Evolutionary conservation across 2,113 vertebrate genomes (phyloP).

Genomic region (Corvus cornix): DNA sequence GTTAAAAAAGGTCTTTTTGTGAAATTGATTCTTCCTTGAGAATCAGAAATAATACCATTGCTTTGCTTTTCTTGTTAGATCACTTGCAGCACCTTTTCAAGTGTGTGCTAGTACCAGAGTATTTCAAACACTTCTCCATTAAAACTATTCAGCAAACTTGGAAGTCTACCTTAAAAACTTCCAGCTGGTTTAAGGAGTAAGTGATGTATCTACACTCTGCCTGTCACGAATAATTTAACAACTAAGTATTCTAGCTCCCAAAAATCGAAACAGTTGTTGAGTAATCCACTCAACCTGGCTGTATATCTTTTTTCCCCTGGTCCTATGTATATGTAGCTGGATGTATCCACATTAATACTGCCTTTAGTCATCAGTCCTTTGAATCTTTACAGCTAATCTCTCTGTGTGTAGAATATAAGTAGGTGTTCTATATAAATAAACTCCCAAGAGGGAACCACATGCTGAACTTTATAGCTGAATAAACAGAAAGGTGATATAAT

Average conservation of each 20-base stretch:
- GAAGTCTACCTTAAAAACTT: neutral
- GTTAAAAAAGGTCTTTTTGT: neutral
- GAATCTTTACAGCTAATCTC: neutral
- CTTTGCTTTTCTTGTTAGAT: neutral
- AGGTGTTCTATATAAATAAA: neutral
- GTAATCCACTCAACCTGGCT: neutral
- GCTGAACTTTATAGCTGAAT: constrained; percentile 40
- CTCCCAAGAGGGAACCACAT: neutral
- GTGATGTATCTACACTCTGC: neutral
- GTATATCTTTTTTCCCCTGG: neutral
- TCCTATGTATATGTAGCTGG: neutral
- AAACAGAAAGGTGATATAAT: constrained; percentile 17
- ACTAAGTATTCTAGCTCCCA: neutral
- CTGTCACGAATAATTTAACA: neutral
- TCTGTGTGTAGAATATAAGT: neutral
- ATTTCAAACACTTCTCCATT: neutral
- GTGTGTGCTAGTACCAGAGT: neutral
- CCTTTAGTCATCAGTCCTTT: neutral
- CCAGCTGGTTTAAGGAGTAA: neutral
- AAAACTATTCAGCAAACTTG: neutral
- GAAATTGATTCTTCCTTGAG: neutral
- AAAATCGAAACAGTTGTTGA: neutral
- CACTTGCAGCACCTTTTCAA: neutral
- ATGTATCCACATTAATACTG: neutral
- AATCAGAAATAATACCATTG: neutral